These are phyloP conservation scores for Pyrocephalus nanus DNA, from an alignment of 2,797 vertebrate species.

Conservation along the genomic window DNA sequence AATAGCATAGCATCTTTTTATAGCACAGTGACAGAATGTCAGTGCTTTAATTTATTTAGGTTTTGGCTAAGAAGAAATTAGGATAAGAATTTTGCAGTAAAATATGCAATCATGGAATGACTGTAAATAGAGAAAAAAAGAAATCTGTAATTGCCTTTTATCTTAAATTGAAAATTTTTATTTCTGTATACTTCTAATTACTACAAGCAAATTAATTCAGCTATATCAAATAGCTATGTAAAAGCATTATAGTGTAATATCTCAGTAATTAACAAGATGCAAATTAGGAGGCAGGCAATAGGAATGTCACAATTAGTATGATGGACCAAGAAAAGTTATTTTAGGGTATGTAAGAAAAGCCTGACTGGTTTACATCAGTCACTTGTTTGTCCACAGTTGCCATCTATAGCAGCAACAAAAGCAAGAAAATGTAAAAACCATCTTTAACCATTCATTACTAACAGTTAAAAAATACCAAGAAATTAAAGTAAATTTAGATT, in stretches of 20 bases:
- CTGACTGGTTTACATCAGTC: neutral
- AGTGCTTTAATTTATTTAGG: slow-evolving; percentile 1
- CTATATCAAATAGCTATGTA: slow-evolving; percentile 7
- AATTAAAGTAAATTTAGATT: neutral
- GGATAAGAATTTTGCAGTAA: neutral
- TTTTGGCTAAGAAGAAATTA: neutral
- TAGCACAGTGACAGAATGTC: neutral
- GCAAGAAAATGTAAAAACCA: neutral
- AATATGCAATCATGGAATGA: neutral
- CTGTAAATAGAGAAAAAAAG: neutral
- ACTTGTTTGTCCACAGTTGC: neutral
- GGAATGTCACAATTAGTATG: neutral
- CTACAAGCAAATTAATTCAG: slow-evolving; percentile 20
- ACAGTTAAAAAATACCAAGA: neutral
- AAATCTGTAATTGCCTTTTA: neutral
- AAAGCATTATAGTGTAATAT: neutral
- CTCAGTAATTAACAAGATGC: slow-evolving; percentile 17
- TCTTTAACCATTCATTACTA: neutral
- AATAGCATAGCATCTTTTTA: neutral
- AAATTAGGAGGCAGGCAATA: neutral
- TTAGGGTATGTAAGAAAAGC: neutral
- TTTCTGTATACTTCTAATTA: slow-evolving; percentile 34
- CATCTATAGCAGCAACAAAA: neutral
- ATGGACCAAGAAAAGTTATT: neutral
- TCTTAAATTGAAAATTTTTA: neutral